phyloP scores from a whole-genome alignment of 1,140 invertebrate species.

The Trachymyrmex cornetzi region DNA sequence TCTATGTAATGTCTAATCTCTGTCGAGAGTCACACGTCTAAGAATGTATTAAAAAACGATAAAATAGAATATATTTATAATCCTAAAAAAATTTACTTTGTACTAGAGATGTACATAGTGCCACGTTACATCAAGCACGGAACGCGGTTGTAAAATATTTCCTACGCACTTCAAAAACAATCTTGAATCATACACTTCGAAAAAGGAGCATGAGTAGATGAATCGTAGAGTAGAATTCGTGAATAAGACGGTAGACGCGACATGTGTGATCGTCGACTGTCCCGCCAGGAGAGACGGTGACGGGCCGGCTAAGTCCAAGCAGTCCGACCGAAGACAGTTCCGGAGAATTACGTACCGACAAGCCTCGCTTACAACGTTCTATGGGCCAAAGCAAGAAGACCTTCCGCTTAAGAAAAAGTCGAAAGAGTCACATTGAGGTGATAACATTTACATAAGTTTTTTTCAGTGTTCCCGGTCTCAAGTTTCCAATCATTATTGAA shows the following conservation, averaged over 20 bases:
- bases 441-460: constrained; percentile 17
- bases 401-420: constrained; percentile 94
- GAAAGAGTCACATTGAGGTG: constrained; percentile 88
- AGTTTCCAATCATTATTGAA: neutral
- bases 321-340: constrained; percentile 91
- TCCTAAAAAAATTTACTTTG: neutral
- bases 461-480: neutral
- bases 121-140: constrained; percentile 20
- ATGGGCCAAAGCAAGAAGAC: constrained; percentile 98
- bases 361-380: constrained; percentile 94
- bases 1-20: neutral
- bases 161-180: constrained; percentile 17
- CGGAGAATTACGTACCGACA: constrained; percentile 88
- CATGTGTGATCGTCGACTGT: constrained; percentile 36
- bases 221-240: constrained; percentile 54
- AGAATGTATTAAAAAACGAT: constrained; percentile 2
- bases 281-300: constrained; percentile 90
- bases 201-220: constrained; percentile 81
- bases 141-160: constrained; percentile 39
- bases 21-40: neutral
- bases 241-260: constrained; percentile 33
- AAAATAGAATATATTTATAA: constrained; percentile 33
- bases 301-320: constrained; percentile 91
- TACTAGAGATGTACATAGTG: constrained; percentile 34
- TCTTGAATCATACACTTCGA: constrained; percentile 47